These are phyloP conservation scores for Thamnophis sirtalis DNA, from an alignment of 2,113 vertebrate genomes.

Conservation along the genomic window DNA sequence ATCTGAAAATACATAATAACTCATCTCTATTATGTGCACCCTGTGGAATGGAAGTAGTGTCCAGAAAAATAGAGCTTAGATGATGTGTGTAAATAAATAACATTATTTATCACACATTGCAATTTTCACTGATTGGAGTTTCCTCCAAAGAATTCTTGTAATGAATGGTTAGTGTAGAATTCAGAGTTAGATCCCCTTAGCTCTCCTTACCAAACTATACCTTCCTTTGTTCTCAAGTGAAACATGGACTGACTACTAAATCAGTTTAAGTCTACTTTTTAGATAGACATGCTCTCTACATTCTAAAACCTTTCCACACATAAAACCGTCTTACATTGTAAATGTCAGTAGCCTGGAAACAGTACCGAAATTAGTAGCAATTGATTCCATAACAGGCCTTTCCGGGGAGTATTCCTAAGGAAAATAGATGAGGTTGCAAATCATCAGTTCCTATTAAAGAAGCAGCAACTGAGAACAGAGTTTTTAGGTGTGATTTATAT, in stretches of 20 bases:
- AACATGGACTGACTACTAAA: neutral
- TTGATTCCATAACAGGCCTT: neutral
- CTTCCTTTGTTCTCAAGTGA: neutral
- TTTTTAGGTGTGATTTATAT: constrained; percentile 47
- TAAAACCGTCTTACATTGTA: neutral
- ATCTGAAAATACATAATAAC: neutral
- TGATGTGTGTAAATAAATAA: neutral
- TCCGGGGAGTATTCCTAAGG: neutral
- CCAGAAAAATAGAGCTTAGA: neutral
- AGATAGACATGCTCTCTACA: neutral
- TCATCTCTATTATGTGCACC: neutral
- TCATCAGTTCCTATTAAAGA: constrained; percentile 42
- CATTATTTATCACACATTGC: neutral
- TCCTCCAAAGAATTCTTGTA: neutral
- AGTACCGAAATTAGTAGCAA: neutral
- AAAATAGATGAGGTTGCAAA: constrained; percentile 42
- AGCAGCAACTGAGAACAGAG: constrained; percentile 54
- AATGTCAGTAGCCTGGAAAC: neutral
- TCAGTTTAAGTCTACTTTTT: neutral
- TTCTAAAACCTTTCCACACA: neutral
- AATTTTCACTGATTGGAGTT: neutral
- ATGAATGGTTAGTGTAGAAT: neutral
- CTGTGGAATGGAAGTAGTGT: neutral
- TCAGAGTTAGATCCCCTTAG: neutral
- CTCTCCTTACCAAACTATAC: neutral